Base-by-base conservation (phyloP, 1,140 invertebrate species). In the Maniola jurtina region DNA sequence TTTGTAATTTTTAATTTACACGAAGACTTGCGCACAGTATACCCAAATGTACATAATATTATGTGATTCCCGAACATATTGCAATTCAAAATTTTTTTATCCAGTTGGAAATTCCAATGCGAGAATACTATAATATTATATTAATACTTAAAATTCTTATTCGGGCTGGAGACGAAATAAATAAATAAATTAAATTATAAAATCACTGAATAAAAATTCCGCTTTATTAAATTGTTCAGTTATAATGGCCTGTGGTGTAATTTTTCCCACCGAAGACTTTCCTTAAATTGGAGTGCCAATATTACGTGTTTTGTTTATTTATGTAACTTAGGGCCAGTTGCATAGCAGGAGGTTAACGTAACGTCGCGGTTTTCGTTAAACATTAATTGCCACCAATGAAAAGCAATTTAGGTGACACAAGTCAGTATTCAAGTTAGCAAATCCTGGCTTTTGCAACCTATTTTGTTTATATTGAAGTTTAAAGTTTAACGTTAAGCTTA, bases 251-350 rank as follows among this genome's bases (percentile, higher is more conserved):
- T 55, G 33, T 15, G 36, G 40, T 62, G 66, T 61, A 45, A 47
- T 61, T 36, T 38, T 62, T 52, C 77, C 78, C 79, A 78, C 76
- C 76, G 72, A 78, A 59, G 52, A 11, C 34, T 61, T 67, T 70
- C 40, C 48, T 60, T 59, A 5, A 45, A 63, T 59, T 73, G 70
- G 71, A 75, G 76, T 79, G 75, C 74, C 79, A 83, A 80, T 62
- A 34, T 69, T 72, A 58, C 15, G 54, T 56, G 56, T 64, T 57
- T 47, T 52, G 48, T 50, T 50, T 14, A 50, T 15, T 56, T 52
- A 59, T 33, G 16, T 60, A 25, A 25, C 25, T 25, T 25, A 1
- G 25, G 25, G 25, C 4, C 25, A 25, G 25, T 25, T 25, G 25
- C 25, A 25, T 25, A 25, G 1, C 25, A 25, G 10, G 55, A 63